Base-by-base conservation (phyloP, 2,797 vertebrate genomes). In the Aplochiton taeniatus region DNA sequence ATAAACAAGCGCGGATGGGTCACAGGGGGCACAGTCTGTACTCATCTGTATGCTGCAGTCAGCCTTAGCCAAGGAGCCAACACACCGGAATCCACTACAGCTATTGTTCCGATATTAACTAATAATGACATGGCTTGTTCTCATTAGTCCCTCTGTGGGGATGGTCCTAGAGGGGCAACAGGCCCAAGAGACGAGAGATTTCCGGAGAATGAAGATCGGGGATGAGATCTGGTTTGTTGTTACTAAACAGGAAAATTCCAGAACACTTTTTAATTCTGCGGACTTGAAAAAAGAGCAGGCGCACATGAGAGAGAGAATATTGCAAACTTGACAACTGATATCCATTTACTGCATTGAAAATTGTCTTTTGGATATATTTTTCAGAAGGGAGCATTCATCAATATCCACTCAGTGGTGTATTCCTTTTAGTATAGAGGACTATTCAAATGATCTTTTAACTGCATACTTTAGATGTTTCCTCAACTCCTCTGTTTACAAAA, bases 191-290 rank as follows among this genome's bases (percentile, higher is more conserved):
- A 47, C 19, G 58, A 63, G 49, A 45, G 62, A 70, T 51, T 59
- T 20, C 57, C 66, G 13, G 50, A 66, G 41, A 75, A 72, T 68
- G 71, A 31, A 12, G 18, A 70, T 63, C 54, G 66, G 72, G 61
- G 55, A 73, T 74, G 69, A 58, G 59, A 44, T 51, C 14, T 57
- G 44, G 55, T 58, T 14, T 65, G 31, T 43, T 61, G 19, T 52
- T 10, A 58, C 57, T 69, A 57, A 6, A 11, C 59, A 63, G 63
- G 44, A 45, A 68, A 67, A 66, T 10, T 19, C 8, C 51, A 76
- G 63, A 61, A 31, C 41, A 50, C 71, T 60, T 48, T 51, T 58
- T 43, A 60, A 49, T 48, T 5, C 49, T 18, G 9, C 18, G 9
- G 9, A 19, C 9, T 11, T 54, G 4, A 19, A 59, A 61, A 11